phyloP scores from a whole-genome alignment of 2,888 invertebrate genomes.

The Deilephila porcellus region DNA sequence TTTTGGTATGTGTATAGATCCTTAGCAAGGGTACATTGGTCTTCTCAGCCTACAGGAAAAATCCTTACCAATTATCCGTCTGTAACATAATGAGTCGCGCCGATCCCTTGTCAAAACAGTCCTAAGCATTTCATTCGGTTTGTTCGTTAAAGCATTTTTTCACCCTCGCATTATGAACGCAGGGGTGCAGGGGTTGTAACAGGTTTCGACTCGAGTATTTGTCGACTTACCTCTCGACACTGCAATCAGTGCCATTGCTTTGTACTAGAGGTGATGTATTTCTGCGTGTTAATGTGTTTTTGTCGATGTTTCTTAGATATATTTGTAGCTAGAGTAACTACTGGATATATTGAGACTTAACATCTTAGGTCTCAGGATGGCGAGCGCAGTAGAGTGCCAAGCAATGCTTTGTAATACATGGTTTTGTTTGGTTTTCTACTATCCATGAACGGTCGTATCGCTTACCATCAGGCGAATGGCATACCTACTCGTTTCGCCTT shows the following conservation, averaged over 20 bases:
- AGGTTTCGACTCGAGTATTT: constrained; percentile 2
- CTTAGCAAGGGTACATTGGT: background rate
- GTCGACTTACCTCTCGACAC: constrained; percentile 10
- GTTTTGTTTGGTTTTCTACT: too few relatives aligned
- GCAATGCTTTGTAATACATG: too few relatives aligned
- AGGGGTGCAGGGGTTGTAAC: constrained; percentile 11
- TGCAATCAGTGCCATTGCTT: background rate
- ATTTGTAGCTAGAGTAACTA: too few relatives aligned
- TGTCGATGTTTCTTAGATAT: too few relatives aligned
- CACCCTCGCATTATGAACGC: constrained; percentile 14
- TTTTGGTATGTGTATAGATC: too few relatives aligned
- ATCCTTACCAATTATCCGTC: background rate
- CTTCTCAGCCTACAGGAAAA: background rate
- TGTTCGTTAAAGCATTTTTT: constrained; percentile 19
- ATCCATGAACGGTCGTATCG: too few relatives aligned
- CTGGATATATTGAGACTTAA: too few relatives aligned
- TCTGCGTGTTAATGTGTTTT: background rate
- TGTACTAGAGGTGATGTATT: background rate
- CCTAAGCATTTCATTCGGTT: background rate
- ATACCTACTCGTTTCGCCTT: too few relatives aligned
- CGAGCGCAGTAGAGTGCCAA: too few relatives aligned
- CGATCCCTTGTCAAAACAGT: constrained; percentile 18
- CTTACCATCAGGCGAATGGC: too few relatives aligned
- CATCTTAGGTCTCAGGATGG: too few relatives aligned
- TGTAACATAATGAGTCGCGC: background rate